A percentile compares a stretch with the other conserved stretches of the same genome.
Conservation (phyloP, 2,113 vertebrate genomes). For the Octodon degus region DNA sequence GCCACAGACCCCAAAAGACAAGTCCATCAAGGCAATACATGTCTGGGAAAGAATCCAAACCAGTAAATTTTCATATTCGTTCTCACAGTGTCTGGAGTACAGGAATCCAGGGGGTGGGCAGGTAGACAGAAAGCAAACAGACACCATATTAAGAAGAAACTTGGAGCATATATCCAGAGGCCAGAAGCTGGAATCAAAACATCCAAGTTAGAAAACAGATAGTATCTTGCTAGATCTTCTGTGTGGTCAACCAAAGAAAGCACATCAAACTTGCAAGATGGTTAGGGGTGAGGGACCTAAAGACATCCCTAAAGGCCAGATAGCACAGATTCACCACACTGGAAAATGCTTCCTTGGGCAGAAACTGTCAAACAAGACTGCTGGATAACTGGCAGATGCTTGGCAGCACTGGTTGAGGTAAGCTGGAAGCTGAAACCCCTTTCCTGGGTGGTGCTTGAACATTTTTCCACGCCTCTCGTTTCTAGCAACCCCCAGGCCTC, state of each 20-base stretch:
- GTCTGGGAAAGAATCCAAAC: conserved; percentile 33
- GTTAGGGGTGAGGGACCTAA: background rate
- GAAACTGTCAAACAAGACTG: background rate
- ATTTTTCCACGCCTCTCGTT: background rate
- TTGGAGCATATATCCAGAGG: background rate
- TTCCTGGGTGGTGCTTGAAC: background rate
- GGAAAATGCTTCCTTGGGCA: background rate
- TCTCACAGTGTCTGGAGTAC: background rate
- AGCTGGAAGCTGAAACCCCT: background rate
- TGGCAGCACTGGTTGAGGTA: background rate
- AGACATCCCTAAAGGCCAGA: background rate
- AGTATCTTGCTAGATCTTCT: background rate
- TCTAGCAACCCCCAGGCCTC: background rate
- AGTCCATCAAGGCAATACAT: background rate
- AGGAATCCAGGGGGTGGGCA: background rate
- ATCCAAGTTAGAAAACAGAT: background rate
- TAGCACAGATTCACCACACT: background rate
- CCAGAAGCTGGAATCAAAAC: background rate
- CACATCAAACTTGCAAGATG: background rate
- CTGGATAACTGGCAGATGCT: background rate
- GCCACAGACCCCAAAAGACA: conserved; percentile 5
- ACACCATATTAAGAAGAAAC: background rate
- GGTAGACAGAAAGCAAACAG: background rate
- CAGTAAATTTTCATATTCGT: conserved; percentile 30
- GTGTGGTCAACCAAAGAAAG: background rate